Evolutionary conservation across 2,797 vertebrate genomes (phyloP).

Genomic region (Artibeus jamaicensis): DNA sequence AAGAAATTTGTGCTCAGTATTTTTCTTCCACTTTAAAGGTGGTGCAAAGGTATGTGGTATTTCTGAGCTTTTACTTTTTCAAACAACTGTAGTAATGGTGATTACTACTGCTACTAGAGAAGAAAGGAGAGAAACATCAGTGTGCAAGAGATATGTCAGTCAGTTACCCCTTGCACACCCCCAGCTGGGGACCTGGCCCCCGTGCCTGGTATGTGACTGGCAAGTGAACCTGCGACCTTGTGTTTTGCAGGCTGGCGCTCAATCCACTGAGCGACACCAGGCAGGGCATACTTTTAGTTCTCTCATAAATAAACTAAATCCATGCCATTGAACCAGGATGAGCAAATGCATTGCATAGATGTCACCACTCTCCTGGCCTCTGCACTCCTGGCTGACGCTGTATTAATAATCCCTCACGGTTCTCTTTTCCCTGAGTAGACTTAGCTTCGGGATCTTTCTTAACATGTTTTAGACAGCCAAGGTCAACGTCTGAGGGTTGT

Average conservation of each 20-base stretch:
- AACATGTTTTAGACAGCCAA: background rate
- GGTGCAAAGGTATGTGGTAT: background rate
- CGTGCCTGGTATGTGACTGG: background rate
- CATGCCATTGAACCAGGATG: background rate
- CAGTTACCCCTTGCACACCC: background rate
- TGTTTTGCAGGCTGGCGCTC: background rate
- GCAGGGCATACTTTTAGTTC: background rate
- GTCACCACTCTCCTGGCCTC: background rate
- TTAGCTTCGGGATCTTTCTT: background rate
- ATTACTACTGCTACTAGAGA: too few relatives aligned
- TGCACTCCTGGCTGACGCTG: background rate
- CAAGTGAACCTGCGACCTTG: background rate
- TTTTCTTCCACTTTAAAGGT: slow-evolving; percentile 7
- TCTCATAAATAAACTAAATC: background rate
- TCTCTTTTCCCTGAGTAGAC: background rate
- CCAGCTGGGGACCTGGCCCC: background rate
- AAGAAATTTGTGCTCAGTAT: background rate
- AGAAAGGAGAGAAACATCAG: background rate
- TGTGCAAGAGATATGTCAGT: background rate
- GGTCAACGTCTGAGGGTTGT: background rate
- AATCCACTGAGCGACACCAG: background rate
- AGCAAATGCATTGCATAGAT: background rate
- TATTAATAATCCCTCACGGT: background rate
- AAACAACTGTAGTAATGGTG: background rate
- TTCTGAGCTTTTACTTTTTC: slow-evolving; percentile 17